These are phyloP conservation scores for Plecotus auritus DNA, from an alignment of 2,113 vertebrate species.

Conservation along the genomic window DNA sequence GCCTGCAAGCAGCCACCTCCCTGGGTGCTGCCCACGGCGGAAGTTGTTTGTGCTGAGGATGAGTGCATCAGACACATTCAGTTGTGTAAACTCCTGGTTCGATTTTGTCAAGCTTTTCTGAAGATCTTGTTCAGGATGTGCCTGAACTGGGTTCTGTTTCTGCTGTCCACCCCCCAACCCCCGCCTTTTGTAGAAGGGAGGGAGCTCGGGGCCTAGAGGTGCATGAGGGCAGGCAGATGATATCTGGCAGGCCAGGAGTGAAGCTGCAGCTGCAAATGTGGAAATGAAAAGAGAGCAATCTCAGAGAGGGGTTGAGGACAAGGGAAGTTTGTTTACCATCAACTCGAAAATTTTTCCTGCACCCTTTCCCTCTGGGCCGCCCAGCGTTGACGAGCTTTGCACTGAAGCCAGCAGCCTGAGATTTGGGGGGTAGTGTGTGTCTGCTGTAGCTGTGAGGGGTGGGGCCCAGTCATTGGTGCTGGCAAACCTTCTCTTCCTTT, in stretches of 20 bases:
- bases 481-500: not conserved
- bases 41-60: not conserved
- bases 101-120: not conserved
- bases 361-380: not conserved
- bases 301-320: not conserved
- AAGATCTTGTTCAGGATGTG: not conserved
- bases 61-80: not conserved
- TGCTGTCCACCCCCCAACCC: not conserved
- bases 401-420: not conserved
- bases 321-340: not conserved
- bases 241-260: not conserved
- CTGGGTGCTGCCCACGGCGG: accelerated
- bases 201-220: not conserved
- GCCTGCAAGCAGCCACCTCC: not conserved
- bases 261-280: not conserved
- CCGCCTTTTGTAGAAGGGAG: not conserved
- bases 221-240: too few relatives aligned
- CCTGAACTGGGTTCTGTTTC: not conserved
- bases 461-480: not conserved
- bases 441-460: not conserved
- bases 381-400: not conserved
- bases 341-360: not conserved
- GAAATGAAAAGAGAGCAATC: not conserved
- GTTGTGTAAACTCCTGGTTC: not conserved
- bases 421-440: not conserved